phyloP scores from a whole-genome alignment of 2,113 vertebrate species.

The Ranitomeya variabilis region DNA sequence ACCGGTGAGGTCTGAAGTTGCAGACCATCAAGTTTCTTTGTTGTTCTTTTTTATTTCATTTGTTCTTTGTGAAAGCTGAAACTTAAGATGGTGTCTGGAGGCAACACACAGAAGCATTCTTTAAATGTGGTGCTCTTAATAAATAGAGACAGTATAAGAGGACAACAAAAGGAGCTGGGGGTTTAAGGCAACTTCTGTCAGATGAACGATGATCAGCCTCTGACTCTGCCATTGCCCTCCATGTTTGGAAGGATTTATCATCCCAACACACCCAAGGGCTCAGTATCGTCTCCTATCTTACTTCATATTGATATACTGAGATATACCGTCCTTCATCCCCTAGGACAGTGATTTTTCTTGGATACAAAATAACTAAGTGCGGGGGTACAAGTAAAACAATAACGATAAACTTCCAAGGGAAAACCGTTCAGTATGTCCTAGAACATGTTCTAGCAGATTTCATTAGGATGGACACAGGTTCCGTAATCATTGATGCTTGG shows the following conservation, averaged over 20 bases:
- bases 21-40: conserved; percentile 51
- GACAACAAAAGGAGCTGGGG: conserved; percentile 69
- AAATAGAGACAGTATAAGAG: conserved; percentile 70
- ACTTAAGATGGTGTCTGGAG: conserved; percentile 68
- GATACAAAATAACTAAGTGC: background rate
- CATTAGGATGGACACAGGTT: background rate
- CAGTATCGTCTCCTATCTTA: conserved; percentile 59
- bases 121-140: conserved; percentile 69
- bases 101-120: conserved; percentile 65
- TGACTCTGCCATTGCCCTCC: conserved; percentile 71
- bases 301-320: conserved; percentile 10
- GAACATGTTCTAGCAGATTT: background rate
- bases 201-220: conserved; percentile 68
- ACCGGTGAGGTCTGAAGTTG: background rate
- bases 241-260: conserved; percentile 64
- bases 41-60: conserved; percentile 57
- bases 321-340: background rate
- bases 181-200: conserved; percentile 72
- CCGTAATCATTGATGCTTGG: background rate
- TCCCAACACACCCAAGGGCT: conserved; percentile 65
- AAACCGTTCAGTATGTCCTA: background rate
- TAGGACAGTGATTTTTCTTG: background rate
- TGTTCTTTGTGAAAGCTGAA: conserved; percentile 60
- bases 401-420: background rate
- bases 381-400: conserved; percentile 8